Evolutionary conservation across 1,140 invertebrate species (phyloP).

Genomic region (Achatina immaculata): DNA sequence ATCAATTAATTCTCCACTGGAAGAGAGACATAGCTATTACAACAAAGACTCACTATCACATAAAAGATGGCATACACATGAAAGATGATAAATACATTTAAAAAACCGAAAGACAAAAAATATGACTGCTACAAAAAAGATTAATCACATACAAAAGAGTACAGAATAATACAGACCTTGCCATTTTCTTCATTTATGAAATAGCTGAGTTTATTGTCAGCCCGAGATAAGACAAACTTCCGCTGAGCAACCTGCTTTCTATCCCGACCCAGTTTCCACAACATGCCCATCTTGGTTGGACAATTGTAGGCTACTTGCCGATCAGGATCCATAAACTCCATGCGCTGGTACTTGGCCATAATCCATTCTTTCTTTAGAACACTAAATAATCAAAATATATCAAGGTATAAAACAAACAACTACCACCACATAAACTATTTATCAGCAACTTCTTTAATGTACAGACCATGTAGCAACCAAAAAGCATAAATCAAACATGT

Average conservation of each 20-base stretch:
- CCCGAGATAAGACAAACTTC: conserved; percentile 85
- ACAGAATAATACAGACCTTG: conserved; percentile 53
- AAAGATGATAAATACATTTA: too few species aligned
- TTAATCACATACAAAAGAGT: neutral
- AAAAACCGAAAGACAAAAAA: too few species aligned
- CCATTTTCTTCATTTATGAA: conserved; percentile 80
- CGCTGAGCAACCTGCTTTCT: conserved; percentile 85
- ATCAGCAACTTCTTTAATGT: too few species aligned
- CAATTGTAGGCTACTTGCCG: conserved; percentile 83
- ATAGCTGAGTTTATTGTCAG: conserved; percentile 86
- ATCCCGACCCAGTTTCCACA: conserved; percentile 91
- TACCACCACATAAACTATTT: too few species aligned
- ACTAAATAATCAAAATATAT: conserved; percentile 74
- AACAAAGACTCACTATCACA: too few species aligned
- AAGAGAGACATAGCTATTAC: too few species aligned
- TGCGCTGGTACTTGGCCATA: conserved; percentile 87
- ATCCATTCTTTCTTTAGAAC: conserved; percentile 92
- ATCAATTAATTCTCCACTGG: too few species aligned
- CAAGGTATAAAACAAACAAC: too few species aligned
- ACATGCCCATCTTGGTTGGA: conserved; percentile 84
- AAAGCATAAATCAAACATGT: too few species aligned
- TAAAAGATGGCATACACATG: too few species aligned
- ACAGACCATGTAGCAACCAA: too few species aligned
- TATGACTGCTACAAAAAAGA: neutral
- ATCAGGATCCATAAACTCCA: conserved; percentile 85